Conservation (phyloP, 2,113 vertebrate genomes). For the Anser brachyrhynchus region DNA sequence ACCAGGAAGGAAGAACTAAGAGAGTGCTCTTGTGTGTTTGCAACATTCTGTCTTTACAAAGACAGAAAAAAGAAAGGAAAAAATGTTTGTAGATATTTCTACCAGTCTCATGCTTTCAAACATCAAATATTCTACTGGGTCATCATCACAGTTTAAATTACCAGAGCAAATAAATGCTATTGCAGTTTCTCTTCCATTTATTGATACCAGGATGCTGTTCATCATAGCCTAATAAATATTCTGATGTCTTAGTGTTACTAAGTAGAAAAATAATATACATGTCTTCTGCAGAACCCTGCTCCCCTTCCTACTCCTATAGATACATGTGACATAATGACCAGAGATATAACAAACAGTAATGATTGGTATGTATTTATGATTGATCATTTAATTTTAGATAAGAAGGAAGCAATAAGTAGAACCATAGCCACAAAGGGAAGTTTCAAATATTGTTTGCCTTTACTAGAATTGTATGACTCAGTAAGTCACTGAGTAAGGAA, state of each 20-base stretch:
- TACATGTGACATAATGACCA: neutral
- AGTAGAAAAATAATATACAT: neutral
- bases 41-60: neutral
- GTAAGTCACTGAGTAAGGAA: neutral
- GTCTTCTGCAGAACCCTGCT: neutral
- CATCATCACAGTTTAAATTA: neutral
- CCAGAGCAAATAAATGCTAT: neutral
- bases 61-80: neutral
- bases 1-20: neutral
- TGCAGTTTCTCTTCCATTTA: neutral
- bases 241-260: neutral
- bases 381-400: neutral
- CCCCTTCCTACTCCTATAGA: neutral
- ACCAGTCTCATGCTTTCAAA: neutral
- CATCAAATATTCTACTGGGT: constrained; percentile 43
- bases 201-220: constrained; percentile 30
- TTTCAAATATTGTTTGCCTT: neutral
- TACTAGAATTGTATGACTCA: neutral
- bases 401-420: neutral
- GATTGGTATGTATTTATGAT: neutral
- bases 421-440: neutral
- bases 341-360: neutral
- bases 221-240: constrained; percentile 22
- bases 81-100: neutral
- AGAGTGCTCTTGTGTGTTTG: neutral